Conservation (phyloP, 2,797 vertebrate species). For the Chelon auratus region DNA sequence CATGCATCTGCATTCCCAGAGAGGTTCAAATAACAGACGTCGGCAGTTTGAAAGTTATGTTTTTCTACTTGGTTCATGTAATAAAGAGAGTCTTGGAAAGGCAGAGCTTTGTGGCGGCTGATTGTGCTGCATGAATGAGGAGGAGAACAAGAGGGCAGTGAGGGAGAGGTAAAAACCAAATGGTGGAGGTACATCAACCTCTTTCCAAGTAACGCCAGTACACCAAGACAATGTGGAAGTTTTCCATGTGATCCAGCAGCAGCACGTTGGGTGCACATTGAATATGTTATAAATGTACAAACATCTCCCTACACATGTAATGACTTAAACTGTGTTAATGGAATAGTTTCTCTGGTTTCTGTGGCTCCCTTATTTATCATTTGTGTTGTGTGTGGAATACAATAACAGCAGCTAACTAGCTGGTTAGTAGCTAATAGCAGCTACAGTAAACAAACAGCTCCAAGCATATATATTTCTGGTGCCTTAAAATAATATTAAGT, state of each 20-base stretch:
- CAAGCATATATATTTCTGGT: not conserved
- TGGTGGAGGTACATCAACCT: not conserved
- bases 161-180: not conserved
- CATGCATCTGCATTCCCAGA: not conserved
- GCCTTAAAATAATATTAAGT: not conserved
- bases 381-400: not conserved
- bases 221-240: not conserved
- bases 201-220: not conserved
- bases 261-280: no score
- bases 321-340: not conserved
- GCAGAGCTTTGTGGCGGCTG: not conserved
- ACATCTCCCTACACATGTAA: not conserved
- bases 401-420: not conserved
- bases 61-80: not conserved
- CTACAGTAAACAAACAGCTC: not conserved
- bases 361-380: not conserved
- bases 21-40: not conserved
- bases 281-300: not conserved
- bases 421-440: slow-evolving; percentile 1
- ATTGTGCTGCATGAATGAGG: slow-evolving; percentile 4
- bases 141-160: not conserved
- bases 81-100: not conserved
- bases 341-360: slow-evolving; percentile 8
- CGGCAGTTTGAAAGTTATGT: not conserved
- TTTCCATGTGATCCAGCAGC: not conserved